Base-by-base conservation (phyloP, 1,140 invertebrate species). In the Zaprionus ornatus region DNA sequence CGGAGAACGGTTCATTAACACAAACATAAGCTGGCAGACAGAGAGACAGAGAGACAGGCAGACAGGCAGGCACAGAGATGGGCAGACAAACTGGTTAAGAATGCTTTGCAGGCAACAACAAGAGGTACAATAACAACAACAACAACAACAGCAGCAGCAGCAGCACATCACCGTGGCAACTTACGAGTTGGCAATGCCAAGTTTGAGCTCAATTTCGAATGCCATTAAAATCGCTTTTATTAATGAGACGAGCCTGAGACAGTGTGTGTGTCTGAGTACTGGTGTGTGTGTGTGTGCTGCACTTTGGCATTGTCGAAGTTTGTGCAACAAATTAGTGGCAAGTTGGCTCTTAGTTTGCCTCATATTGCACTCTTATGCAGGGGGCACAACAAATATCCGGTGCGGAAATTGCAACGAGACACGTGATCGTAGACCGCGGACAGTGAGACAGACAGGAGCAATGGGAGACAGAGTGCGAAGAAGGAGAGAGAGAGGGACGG, bases 331-430 rank as follows among this genome's bases (percentile, higher is more conserved):
- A 88, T 87, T 87, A 80, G 80, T 77, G 77, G 73, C 83, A 87
- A 88, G 77, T 83, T 88, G 83, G 72, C 79, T 70, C 62, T 78
- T 63, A 70, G 59, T 74, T 70, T 74, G 54, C 70, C 63, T 62
- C 68, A 69, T 55, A 52, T 59, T 25, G 37, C 52, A 74, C 57
- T 74, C n/a, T 42, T 54, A 56, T 27, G 32, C 17, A 57, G 64
- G 73, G 66, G 70, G 74, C 48, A 56, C 57, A 72, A 64, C 77
- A 87, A 87, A 87, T 88, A 87, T 87, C 80, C 80, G 85, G 64
- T 50, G 35, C 80, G 84, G 84, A 87, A 87, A 87, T 87, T 87
- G 85, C 84, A 87, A 80, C 83, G 71, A 87, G 84, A 87, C 84
- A 87, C 84, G 84, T 87, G 85, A 87, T 84, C 84, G 78, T 50